Percentiles rank a stretch among this genome's conserved stretches.
Evolutionary conservation across 1,140 invertebrate species (phyloP).

Genomic region (Drosophila triauraria): DNA sequence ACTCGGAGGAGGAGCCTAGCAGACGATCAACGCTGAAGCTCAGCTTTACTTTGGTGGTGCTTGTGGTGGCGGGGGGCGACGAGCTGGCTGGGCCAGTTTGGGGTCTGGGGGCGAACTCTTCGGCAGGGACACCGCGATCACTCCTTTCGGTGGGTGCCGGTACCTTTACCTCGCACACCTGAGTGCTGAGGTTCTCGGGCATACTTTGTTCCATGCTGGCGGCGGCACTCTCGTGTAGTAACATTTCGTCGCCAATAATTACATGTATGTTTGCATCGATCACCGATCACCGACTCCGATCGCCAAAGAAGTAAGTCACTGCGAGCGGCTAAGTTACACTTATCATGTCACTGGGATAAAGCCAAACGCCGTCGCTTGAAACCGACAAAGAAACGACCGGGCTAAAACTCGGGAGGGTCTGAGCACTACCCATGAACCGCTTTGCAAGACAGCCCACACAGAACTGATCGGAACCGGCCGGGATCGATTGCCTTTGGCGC

Average conservation of each 20-base stretch:
- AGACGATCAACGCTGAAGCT: conserved; percentile 83
- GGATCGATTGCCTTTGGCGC: conserved; percentile 70
- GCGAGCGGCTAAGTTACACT: background rate
- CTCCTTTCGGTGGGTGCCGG: conserved; percentile 13
- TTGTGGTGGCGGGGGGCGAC: conserved; percentile 10
- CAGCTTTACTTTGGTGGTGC: conserved; percentile 75
- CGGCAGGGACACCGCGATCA: conserved; percentile 34
- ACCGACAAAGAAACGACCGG: background rate
- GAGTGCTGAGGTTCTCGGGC: conserved; percentile 75
- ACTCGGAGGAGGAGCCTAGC: conserved; percentile 54
- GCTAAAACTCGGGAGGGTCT: background rate
- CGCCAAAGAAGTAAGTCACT: conserved; percentile 3
- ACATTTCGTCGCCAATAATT: conserved; percentile 52
- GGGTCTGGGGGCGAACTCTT: conserved; percentile 31
- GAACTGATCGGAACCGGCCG: conserved; percentile 69
- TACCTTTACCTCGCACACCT: conserved; percentile 62
- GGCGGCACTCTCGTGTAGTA: conserved; percentile 61
- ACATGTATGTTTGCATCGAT: conserved; percentile 17
- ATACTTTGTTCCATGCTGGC: conserved; percentile 72
- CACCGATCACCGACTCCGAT: conserved; percentile 4
- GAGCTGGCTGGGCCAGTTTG: conserved; percentile 4
- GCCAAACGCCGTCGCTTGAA: conserved; percentile 61
- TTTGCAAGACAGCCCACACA: conserved; percentile 79
- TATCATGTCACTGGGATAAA: conserved; percentile 1
- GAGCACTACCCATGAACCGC: conserved; percentile 48